Evolutionary conservation across 2,888 invertebrate genomes (phyloP), one percentile per base, ranked within the genome.

Genomic region (Cataglyphis albicans): DNA sequence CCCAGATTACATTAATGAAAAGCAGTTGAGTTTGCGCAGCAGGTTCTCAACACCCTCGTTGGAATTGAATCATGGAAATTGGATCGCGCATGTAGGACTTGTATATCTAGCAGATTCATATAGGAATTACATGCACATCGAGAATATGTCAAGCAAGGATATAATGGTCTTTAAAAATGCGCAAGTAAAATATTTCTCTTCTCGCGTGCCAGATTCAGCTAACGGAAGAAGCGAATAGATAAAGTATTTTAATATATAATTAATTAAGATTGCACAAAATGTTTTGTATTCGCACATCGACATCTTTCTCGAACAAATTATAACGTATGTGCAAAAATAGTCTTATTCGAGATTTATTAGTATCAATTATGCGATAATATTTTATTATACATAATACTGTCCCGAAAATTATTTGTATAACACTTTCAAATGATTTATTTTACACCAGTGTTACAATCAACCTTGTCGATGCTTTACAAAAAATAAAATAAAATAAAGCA

Each of bases 61-160:
- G 18, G 68, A 59, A 78, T 78, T 78, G 44, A 70, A 80, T 80
- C 21, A 25, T 70, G 72, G 59, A 80, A 80, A 80, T 44, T 35
- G 18, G 78, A 80, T 72, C 78, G 25, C 35, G 32, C 29, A 44
- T 44, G 32, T 21, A 32, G 57, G 41, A 48, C 12, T n/a, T 65
- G 1, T n/a, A 12, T 61, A 38, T 18, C 6, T n/a, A 29, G n/a
- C 25, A 29, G n/a, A 29, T 55, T 32, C 57, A 52, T 12, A 18
- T 1, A 15, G 15, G 12, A 52, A 18, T 63, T 18, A 48, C 48
- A 18, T 1, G 44, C 15, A 5, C 18, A 48, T 48, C 0, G 18
- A 48, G 48, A 15, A 15, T 15, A 38, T 12, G 41, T 57, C 18
- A 18, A 57, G 21, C 21, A 35, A 6, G 35, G 18, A 41, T 9